Evolutionary conservation across 2,797 vertebrate genomes (phyloP).

Genomic region (Craterocephalus amniculus): DNA sequence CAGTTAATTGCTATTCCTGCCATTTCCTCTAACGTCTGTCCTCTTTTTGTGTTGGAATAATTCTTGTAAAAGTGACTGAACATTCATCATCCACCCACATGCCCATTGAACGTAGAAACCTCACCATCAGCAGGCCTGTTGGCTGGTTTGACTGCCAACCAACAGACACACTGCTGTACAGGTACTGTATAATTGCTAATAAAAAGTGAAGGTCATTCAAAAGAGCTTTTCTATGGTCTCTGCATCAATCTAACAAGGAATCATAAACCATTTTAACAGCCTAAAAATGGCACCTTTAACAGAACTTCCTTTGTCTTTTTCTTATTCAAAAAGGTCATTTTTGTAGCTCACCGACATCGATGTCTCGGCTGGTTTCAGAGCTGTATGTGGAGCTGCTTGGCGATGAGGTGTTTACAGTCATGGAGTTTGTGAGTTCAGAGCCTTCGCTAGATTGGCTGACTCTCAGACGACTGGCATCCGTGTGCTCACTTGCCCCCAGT

Average conservation of each 20-base stretch:
- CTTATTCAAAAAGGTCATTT: background rate
- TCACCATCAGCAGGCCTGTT: background rate
- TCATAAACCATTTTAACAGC: background rate
- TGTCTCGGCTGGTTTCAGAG: slow-evolving; percentile 85
- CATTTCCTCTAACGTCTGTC: background rate
- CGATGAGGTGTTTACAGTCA: slow-evolving; percentile 80
- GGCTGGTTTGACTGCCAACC: background rate
- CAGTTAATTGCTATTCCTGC: background rate
- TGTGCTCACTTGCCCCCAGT: slow-evolving; percentile 86
- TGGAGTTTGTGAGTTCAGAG: slow-evolving; percentile 80
- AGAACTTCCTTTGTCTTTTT: background rate
- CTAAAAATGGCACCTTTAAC: background rate
- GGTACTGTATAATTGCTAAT: background rate
- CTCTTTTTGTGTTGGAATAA: background rate
- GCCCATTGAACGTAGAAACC: background rate
- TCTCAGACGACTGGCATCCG: slow-evolving; percentile 83
- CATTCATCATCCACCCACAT: background rate
- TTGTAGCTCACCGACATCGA: slow-evolving; percentile 82
- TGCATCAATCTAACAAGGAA: background rate
- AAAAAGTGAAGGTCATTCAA: background rate
- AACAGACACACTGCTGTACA: background rate
- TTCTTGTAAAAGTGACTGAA: background rate
- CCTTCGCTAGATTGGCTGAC: slow-evolving; percentile 89
- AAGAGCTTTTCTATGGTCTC: background rate
- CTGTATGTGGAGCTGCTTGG: slow-evolving; percentile 67